Evolutionary conservation across 2,888 invertebrate species (phyloP).

Genomic region (Neocrepidodera transversa): DNA sequence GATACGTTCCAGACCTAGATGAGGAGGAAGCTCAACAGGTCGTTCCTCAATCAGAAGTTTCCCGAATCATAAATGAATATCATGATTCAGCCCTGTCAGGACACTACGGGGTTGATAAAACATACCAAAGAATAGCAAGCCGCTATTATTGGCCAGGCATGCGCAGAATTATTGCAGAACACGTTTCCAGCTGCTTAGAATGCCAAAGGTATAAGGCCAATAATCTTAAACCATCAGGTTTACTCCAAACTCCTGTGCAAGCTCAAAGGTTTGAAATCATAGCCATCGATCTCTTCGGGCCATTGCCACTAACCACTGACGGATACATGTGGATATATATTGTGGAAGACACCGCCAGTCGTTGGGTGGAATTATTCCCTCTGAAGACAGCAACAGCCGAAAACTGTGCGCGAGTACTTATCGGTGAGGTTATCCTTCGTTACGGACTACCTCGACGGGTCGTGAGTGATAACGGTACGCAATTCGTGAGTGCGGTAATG

Average conservation of each 20-base stretch:
- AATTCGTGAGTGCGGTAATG: conserved; percentile 5
- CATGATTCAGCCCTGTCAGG: conserved; percentile 45
- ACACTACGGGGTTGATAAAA: conserved; percentile 48
- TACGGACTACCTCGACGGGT: conserved; percentile 51
- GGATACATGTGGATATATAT: too few relatives aligned
- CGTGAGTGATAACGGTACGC: conserved; percentile 10
- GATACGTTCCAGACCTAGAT: conserved; percentile 27
- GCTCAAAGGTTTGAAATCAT: conserved; percentile 45
- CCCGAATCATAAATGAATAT: conserved; percentile 34
- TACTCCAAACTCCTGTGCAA: conserved; percentile 43
- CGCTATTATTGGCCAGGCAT: conserved; percentile 46
- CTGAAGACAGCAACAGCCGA: conserved; percentile 29
- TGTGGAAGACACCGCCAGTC: conserved; percentile 1
- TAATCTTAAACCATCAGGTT: conserved; percentile 46
- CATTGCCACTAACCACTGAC: conserved; percentile 36
- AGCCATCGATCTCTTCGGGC: conserved; percentile 47
- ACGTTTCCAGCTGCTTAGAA: conserved; percentile 42
- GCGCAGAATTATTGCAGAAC: conserved; percentile 34
- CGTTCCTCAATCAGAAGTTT: conserved; percentile 30
- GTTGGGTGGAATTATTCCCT: conserved; percentile 13
- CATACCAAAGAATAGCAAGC: conserved; percentile 32
- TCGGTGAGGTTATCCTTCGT: conserved; percentile 46
- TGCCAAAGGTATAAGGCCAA: conserved; percentile 47
- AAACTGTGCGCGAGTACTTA: conserved; percentile 39
- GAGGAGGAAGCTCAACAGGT: conserved; percentile 48